Percentiles rank a stretch among this genome's conserved stretches.
Conservation (phyloP, 2,888 invertebrate species). For the Endotricha flammealis region DNA sequence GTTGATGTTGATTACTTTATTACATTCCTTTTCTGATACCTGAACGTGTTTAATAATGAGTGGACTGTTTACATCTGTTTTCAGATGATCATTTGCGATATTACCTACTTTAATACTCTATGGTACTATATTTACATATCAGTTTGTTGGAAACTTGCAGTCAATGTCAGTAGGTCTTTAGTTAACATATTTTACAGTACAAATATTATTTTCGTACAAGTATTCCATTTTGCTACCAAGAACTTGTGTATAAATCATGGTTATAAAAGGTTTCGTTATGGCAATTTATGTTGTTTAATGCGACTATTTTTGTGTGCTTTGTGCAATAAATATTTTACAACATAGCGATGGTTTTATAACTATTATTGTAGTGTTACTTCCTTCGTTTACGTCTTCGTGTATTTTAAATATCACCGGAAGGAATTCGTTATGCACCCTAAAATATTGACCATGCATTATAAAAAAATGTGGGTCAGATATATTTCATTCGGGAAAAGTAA, state of each 20-base stretch:
- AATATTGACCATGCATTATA: neutral
- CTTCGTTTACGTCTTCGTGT: constrained; percentile 30
- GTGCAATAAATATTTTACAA: constrained; percentile 55
- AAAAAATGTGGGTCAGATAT: constrained; percentile 12
- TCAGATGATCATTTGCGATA: no score
- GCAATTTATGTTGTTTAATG: constrained; percentile 44
- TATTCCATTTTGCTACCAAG: constrained; percentile 21
- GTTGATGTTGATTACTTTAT: no score
- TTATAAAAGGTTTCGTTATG: constrained; percentile 42
- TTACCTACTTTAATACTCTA: no score
- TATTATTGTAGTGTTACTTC: constrained; percentile 47
- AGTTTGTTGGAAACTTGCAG: neutral
- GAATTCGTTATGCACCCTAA: constrained; percentile 41
- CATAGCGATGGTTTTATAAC: constrained; percentile 43
- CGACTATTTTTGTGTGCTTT: constrained; percentile 37
- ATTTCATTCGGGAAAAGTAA: no score
- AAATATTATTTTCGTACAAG: constrained; percentile 8
- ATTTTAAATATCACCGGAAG: constrained; percentile 46
- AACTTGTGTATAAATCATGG: constrained; percentile 33
- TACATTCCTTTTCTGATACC: neutral
- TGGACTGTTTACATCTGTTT: no score
- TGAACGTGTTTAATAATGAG: no score
- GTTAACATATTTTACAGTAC: neutral
- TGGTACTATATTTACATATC: neutral
- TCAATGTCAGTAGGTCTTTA: neutral